Evolutionary conservation across 2,113 vertebrate genomes (phyloP), one percentile per base, ranked within the genome.

Genomic region (Parotia lawesii): DNA sequence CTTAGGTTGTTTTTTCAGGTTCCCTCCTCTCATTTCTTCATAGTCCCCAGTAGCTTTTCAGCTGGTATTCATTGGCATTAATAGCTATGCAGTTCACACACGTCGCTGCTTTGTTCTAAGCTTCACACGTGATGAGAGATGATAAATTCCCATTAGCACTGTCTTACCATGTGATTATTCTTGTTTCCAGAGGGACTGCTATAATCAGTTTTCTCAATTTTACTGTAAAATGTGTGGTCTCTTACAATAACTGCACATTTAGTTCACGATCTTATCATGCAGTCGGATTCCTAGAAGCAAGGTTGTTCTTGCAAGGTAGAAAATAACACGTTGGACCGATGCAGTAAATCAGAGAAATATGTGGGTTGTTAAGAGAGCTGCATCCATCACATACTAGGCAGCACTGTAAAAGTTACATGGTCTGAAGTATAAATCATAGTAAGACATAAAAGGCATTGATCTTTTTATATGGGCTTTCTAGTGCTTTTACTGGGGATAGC

Each of bases 201-300:
- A 92, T 97, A 98, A 98, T 97, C 97, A 97, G 95, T 97, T 98
- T 98, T 97, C 88, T 86, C 92, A 90, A 53, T 96, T 96, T 98
- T 98, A 96, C 96, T 94, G 96, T 93, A 96, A 97, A 98, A 97
- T 97, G 96, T 97, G 96, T 96, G 96, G 97, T 95, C 93, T 94
- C 66, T 93, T 87, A 90, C 8, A 12, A 94, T 96, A 92, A 86
- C 94, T 85, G 62, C 66, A 72, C 86, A 65, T 96, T 96, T 96
- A 93, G 86, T 89, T 95, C 85, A 85, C 1, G 24, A 94, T 83
- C 74, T 91, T 93, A 93, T 92, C 92, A 48, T 71, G 78, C 67
- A 93, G 76, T 66, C 80, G 51, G 80, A 94, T 90, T 94, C 95
- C 86, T 89, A 82, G 82, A 85, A 93, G 84, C 38, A 29, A 47